A percentile compares a stretch with the other conserved stretches of the same genome.
Evolutionary conservation across 2,113 vertebrate species (phyloP).

Genomic region (Puntigrus tetrazona): DNA sequence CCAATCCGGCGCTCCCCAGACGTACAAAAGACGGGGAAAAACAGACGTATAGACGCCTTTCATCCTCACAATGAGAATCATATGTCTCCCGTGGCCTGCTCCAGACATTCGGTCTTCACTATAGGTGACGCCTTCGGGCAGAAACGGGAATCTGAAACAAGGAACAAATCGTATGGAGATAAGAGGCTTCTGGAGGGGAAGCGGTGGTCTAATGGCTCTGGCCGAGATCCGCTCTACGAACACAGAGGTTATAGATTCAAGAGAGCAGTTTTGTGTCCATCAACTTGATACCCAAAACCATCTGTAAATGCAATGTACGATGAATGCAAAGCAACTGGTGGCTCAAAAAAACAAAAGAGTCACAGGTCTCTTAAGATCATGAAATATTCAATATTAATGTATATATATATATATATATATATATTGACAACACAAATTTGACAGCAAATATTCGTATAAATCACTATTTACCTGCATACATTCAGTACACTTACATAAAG

Average conservation of each 20-base stretch:
- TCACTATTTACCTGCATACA: background rate
- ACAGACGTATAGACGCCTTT: conserved; percentile 56
- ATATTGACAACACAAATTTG: too few species aligned
- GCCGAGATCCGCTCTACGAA: background rate
- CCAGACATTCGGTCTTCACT: conserved; percentile 38
- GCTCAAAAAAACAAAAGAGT: background rate
- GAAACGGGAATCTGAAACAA: conserved; percentile 32
- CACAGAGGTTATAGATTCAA: conserved; percentile 1
- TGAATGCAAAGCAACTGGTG: background rate
- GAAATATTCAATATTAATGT: background rate
- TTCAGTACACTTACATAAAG: background rate
- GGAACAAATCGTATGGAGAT: conserved; percentile 34
- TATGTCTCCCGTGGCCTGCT: conserved; percentile 38
- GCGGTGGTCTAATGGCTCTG: background rate
- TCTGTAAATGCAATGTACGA: background rate
- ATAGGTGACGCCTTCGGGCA: conserved; percentile 36
- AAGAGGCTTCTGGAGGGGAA: conserved; percentile 6
- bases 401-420: too few species aligned
- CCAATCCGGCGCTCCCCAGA: conserved; percentile 42
- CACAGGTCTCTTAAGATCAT: background rate
- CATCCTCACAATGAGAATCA: conserved; percentile 58
- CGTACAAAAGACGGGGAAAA: conserved; percentile 45
- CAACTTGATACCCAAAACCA: conserved; percentile 3
- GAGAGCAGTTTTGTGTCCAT: background rate
- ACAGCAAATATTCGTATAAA: too few species aligned